Conservation (phyloP, 2,888 invertebrate genomes). For the Lithophane socia region DNA sequence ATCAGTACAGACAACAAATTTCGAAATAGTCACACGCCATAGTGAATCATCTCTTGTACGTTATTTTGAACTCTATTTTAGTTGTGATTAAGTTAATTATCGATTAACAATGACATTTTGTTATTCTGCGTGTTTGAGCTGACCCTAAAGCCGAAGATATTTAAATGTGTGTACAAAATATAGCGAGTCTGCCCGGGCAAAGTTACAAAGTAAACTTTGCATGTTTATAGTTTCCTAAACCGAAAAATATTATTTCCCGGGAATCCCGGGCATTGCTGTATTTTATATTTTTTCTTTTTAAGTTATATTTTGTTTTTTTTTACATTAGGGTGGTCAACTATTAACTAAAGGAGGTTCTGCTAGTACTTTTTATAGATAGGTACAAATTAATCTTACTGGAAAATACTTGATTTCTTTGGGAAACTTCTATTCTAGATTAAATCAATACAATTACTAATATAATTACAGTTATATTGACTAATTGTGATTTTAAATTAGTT, state of each 20-base stretch:
- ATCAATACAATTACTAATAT: background rate
- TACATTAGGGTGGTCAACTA: background rate
- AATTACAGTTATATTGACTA: no score
- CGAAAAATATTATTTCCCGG: background rate
- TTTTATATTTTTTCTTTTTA: background rate
- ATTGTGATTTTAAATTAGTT: constrained; percentile 3
- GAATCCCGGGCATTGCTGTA: background rate
- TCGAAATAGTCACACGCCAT: background rate
- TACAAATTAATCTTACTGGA: background rate
- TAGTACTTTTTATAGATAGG: background rate
- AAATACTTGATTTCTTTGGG: background rate
- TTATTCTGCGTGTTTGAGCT: background rate
- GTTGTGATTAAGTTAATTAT: background rate
- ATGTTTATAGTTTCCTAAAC: background rate
- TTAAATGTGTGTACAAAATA: background rate
- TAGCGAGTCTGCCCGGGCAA: no score
- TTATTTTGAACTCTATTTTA: background rate
- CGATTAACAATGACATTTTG: background rate
- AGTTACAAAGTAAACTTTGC: background rate
- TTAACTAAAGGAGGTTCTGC: background rate
- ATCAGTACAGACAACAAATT: background rate
- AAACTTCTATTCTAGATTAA: background rate
- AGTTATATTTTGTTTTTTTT: background rate
- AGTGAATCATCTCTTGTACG: background rate
- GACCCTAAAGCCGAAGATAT: background rate